A percentile compares a stretch with the other conserved stretches of the same genome.
These are phyloP conservation scores for Pachyrhynchus sulphureomaculatus DNA, from an alignment of 1,140 invertebrate genomes.

Conservation along the genomic window DNA sequence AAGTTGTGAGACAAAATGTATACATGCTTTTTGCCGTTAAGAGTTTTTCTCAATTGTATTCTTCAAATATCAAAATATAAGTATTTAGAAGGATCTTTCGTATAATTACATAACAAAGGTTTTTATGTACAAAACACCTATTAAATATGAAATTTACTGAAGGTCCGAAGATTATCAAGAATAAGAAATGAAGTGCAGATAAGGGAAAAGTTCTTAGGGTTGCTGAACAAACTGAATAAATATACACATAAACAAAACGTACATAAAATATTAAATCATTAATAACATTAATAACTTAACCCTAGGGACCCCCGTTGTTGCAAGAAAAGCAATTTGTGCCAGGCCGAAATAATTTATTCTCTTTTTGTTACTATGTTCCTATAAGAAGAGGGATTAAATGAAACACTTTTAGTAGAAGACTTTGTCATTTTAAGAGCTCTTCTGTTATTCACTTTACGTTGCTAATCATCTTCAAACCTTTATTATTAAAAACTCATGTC, in stretches of 20 bases:
- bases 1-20: too few species aligned
- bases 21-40: too few species aligned
- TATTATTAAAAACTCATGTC: slow-evolving; percentile 14
- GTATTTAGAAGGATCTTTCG: too few species aligned
- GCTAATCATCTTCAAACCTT: slow-evolving; percentile 13
- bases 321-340: slow-evolving; percentile 25
- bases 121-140: too few species aligned
- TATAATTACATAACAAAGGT: too few species aligned
- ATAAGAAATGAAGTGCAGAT: too few species aligned
- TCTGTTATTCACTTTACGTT: slow-evolving; percentile 20
- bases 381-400: slow-evolving; percentile 18
- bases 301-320: slow-evolving; percentile 6
- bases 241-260: slow-evolving; percentile 17
- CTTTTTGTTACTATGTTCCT: slow-evolving; percentile 14
- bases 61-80: too few species aligned
- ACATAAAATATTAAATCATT: slow-evolving; percentile 21
- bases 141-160: too few species aligned
- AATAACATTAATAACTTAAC: slow-evolving; percentile 23
- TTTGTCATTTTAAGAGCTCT: slow-evolving; percentile 22
- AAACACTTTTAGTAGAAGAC: slow-evolving; percentile 20
- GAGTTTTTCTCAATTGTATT: too few species aligned
- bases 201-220: too few species aligned
- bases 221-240: not conserved
- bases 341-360: slow-evolving; percentile 23
- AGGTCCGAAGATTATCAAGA: too few species aligned